Conservation (phyloP, 2,113 vertebrate species). For the Passerina amoena region DNA sequence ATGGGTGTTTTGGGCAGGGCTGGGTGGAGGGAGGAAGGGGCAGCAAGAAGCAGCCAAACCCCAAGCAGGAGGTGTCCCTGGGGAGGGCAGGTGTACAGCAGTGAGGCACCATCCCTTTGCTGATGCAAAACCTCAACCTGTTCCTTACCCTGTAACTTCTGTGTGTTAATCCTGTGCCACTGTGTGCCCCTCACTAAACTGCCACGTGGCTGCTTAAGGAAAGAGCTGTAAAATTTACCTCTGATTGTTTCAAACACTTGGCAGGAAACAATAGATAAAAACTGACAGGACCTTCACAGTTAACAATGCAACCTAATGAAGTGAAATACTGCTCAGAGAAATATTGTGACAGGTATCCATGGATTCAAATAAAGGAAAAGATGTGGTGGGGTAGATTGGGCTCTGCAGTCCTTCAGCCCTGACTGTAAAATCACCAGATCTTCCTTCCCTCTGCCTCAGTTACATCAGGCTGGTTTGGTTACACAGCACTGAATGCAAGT, state of each 20-base stretch:
- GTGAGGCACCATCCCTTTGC: neutral
- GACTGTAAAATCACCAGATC: neutral
- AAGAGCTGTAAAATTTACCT: neutral
- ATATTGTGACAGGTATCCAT: slow-evolving; percentile 24
- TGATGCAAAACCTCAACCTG: neutral
- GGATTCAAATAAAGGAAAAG: neutral
- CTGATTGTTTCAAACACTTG: slow-evolving; percentile 25
- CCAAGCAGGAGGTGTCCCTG: neutral
- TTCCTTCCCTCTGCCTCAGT: neutral
- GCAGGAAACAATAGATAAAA: slow-evolving; percentile 57
- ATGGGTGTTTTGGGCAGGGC: neutral
- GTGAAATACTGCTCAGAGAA: slow-evolving; percentile 15
- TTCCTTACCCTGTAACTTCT: neutral
- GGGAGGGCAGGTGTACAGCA: neutral
- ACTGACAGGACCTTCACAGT: slow-evolving; percentile 26
- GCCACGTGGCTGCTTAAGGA: neutral
- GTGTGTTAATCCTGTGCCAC: neutral
- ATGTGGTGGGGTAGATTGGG: neutral
- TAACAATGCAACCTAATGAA: slow-evolving; percentile 55
- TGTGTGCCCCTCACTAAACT: neutral
- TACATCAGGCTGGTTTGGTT: neutral
- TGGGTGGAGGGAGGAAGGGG: neutral
- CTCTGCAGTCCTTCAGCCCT: neutral
- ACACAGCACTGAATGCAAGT: neutral
- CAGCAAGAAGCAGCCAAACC: neutral